Evolutionary conservation across 2,888 invertebrate genomes (phyloP).

Genomic region (Erebia epiphron): DNA sequence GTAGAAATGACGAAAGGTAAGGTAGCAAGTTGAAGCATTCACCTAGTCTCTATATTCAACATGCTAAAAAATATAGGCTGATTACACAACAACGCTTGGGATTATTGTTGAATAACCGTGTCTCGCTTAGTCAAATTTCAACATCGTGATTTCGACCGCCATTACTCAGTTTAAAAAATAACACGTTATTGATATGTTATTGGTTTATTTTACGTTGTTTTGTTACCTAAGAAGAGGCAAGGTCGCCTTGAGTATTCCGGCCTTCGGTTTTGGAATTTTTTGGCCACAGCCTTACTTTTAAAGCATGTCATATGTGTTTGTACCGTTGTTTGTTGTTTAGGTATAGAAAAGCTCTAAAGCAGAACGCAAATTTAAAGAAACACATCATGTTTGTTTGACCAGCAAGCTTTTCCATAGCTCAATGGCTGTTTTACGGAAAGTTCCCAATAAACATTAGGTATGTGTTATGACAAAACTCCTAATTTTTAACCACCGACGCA

Average conservation of each 20-base stretch:
- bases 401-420: too few species aligned
- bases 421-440: too few species aligned
- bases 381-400: too few species aligned
- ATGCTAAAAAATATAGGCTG: too few species aligned
- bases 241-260: conserved; percentile 46
- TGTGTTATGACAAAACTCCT: too few species aligned
- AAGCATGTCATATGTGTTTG: background rate
- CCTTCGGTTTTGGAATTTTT: conserved; percentile 34
- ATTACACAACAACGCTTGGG: too few species aligned
- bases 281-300: conserved; percentile 19
- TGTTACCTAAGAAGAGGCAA: conserved; percentile 50
- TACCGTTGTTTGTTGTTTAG: background rate
- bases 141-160: background rate
- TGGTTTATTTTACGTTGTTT: conserved; percentile 38
- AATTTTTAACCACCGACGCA: too few species aligned
- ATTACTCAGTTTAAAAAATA: conserved; percentile 19
- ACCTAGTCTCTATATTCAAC: too few species aligned
- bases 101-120: background rate
- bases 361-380: background rate
- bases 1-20: too few species aligned
- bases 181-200: conserved; percentile 29
- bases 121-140: conserved; percentile 1
- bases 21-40: too few species aligned
- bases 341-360: too few species aligned
- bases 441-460: too few species aligned